Evolutionary conservation across 2,888 invertebrate species (phyloP).

Genomic region (Drosophila testacea): DNA sequence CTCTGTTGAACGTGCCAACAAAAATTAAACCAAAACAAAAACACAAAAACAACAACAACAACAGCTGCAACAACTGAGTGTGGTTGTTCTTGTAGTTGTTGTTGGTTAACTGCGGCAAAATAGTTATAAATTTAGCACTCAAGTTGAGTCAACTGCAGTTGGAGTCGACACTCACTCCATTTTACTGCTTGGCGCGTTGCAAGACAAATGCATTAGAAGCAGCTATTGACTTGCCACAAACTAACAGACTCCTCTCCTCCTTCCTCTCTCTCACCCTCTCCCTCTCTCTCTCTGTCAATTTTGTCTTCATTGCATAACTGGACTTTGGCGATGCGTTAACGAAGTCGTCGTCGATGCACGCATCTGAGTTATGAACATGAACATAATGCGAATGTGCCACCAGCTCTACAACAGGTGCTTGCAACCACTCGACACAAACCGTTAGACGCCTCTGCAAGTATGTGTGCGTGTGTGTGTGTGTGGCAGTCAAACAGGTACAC

Average conservation of each 20-base stretch:
- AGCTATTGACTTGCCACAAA: constrained; percentile 54
- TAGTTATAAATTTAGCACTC: constrained; percentile 76
- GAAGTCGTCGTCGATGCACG: constrained; percentile 67
- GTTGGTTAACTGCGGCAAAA: constrained; percentile 49
- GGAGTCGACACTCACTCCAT: constrained; percentile 52
- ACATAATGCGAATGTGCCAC: constrained; percentile 67
- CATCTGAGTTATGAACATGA: constrained; percentile 81
- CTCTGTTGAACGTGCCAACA: constrained; percentile 65
- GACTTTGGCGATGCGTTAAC: constrained; percentile 78
- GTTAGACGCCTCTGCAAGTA: constrained; percentile 42
- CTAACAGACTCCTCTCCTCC: neutral
- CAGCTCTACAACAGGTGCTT: constrained; percentile 67
- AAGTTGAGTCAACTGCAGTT: constrained; percentile 26
- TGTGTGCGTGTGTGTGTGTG: constrained; percentile 1
- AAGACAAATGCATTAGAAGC: constrained; percentile 77
- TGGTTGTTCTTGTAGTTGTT: neutral
- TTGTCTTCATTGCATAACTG: constrained; percentile 76
- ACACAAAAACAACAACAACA: constrained; percentile 14
- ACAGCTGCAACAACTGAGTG: constrained; percentile 43
- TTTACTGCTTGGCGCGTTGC: constrained; percentile 49
- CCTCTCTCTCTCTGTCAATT: constrained; percentile 40
- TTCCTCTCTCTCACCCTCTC: neutral
- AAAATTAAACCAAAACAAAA: constrained; percentile 27
- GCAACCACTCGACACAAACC: constrained; percentile 46
- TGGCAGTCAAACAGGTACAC: constrained; percentile 53